Conservation (phyloP, 2,113 vertebrate genomes). For the Struthidea cinerea region DNA sequence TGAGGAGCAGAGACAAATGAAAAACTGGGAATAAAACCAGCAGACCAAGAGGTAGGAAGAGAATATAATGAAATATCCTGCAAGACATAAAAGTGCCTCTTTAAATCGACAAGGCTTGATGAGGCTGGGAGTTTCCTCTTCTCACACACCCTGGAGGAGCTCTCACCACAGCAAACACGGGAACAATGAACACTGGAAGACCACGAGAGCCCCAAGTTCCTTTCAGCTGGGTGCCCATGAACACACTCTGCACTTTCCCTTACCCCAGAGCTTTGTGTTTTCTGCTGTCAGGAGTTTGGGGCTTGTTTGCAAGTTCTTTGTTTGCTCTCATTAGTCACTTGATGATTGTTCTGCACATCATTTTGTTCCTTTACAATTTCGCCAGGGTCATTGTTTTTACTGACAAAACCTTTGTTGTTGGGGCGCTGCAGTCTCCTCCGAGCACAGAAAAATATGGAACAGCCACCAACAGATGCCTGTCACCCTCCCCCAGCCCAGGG, state of each 20-base stretch:
- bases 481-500: not conserved
- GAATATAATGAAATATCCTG: not conserved
- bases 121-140: not conserved
- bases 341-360: not conserved
- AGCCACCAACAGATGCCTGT: not conserved
- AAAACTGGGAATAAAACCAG: not conserved
- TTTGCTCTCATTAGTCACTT: not conserved
- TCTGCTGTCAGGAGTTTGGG: not conserved
- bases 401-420: not conserved
- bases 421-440: not conserved
- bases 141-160: not conserved
- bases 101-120: not conserved
- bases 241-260: constrained; percentile 6
- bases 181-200: not conserved
- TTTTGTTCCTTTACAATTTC: not conserved
- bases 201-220: not conserved
- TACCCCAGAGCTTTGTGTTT: constrained; percentile 14
- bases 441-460: not conserved
- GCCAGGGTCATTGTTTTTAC: not conserved
- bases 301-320: constrained; percentile 29
- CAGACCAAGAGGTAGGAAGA: not conserved
- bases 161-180: not conserved
- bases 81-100: not conserved
- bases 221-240: not conserved
- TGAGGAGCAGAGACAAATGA: not conserved